Conservation (phyloP, 2,797 vertebrate genomes). For the Urophycis tenuis region DNA sequence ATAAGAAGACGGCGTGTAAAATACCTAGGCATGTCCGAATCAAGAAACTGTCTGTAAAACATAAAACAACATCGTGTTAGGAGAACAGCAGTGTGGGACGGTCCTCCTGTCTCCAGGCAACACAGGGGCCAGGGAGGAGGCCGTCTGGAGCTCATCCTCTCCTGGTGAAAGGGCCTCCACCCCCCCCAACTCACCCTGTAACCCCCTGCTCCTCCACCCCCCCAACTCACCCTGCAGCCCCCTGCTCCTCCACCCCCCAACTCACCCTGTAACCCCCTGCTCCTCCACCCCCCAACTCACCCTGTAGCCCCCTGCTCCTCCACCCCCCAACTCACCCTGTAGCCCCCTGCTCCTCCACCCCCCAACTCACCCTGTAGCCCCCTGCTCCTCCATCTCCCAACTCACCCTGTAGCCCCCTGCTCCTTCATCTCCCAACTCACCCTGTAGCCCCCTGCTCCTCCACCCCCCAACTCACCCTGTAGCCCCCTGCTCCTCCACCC, state of each 20-base stretch:
- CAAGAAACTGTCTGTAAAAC: slow-evolving; percentile 99
- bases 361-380: not conserved
- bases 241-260: no score
- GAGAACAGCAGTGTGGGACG: slow-evolving; percentile 39
- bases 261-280: no score
- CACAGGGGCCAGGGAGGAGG: not conserved
- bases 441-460: not conserved
- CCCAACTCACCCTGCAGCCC: not conserved
- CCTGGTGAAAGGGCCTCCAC: no score
- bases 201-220: not conserved
- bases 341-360: not conserved
- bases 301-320: not conserved
- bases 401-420: not conserved
- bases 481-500: no score
- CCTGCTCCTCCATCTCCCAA: not conserved
- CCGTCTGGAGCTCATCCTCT: not conserved
- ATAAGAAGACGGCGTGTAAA: slow-evolving; percentile 72
- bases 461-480: no score
- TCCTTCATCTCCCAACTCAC: not conserved
- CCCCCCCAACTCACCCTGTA: not conserved
- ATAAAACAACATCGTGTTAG: slow-evolving; percentile 94
- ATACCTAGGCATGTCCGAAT: slow-evolving; percentile 99
- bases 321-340: not conserved
- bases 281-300: no score
- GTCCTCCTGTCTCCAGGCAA: not conserved